phyloP scores from a whole-genome alignment of 2,113 vertebrate species.

The Cromileptes altivelis region DNA sequence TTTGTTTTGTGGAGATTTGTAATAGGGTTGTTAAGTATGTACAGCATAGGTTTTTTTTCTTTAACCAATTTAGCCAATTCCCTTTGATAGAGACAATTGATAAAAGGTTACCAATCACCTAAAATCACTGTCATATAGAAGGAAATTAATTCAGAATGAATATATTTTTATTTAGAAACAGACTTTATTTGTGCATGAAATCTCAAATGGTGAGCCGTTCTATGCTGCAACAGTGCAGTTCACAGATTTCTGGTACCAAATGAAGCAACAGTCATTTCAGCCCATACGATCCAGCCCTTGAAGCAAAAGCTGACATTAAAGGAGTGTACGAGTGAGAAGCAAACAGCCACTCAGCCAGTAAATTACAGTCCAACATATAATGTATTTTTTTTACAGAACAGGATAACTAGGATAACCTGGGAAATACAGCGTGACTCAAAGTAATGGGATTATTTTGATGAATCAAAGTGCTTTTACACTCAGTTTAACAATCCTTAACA shows the following conservation, averaged over 20 bases:
- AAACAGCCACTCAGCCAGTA: constrained; percentile 53
- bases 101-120: background rate
- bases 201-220: constrained; percentile 29
- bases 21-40: background rate
- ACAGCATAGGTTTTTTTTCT: background rate
- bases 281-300: constrained; percentile 39
- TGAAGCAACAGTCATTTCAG: constrained; percentile 29
- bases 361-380: constrained; percentile 36
- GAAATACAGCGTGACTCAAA: background rate
- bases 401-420: background rate
- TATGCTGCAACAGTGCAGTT: constrained; percentile 25
- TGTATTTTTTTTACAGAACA: background rate
- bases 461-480: background rate
- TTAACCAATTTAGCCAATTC: background rate
- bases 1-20: background rate
- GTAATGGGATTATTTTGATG: background rate
- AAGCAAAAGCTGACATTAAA: constrained; percentile 73
- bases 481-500: background rate
- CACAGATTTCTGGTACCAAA: constrained; percentile 36
- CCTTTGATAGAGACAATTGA: background rate
- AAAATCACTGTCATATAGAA: background rate
- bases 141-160: background rate
- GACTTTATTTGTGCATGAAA: background rate
- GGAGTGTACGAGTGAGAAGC: constrained; percentile 10
- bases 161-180: background rate